Conservation (phyloP, 2,888 invertebrate species). For the Scaptomyza cyrtandrae region DNA sequence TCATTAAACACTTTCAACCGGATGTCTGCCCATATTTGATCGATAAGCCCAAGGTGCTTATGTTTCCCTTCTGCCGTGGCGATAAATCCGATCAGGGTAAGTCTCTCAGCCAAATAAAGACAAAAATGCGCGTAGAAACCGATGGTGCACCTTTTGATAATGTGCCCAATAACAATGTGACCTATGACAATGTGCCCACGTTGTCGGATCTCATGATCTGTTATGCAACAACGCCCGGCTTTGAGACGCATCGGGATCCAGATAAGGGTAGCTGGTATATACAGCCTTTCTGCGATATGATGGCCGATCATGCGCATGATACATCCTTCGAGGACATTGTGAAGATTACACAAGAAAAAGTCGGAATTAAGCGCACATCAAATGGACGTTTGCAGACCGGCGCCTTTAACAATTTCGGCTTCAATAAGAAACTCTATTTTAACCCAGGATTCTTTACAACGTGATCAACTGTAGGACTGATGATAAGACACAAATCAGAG, state of each 20-base stretch:
- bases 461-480: conserved; percentile 10
- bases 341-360: conserved; percentile 86
- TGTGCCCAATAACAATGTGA: conserved; percentile 64
- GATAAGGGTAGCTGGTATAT: conserved; percentile 89
- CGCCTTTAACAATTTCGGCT: conserved; percentile 88
- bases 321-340: conserved; percentile 88
- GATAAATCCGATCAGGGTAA: conserved; percentile 78
- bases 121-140: conserved; percentile 14
- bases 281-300: conserved; percentile 88
- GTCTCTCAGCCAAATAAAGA: conserved; percentile 56
- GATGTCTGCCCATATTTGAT: conserved; percentile 85
- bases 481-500: conserved; percentile 8
- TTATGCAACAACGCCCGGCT: conserved; percentile 87
- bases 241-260: conserved; percentile 86
- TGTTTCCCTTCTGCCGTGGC: conserved; percentile 89
- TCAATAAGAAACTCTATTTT: conserved; percentile 87
- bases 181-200: conserved; percentile 70
- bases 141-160: conserved; percentile 26
- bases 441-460: conserved; percentile 86
- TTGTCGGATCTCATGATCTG: conserved; percentile 88
- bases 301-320: conserved; percentile 88
- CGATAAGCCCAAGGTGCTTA: conserved; percentile 89
- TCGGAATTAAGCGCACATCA: conserved; percentile 83
- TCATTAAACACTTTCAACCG: conserved; percentile 87
- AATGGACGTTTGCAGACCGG: conserved; percentile 86